Percentiles rank a stretch among this genome's conserved stretches.
Evolutionary conservation across 2,888 invertebrate genomes (phyloP).

Genomic region (Exephanes ischioxanthus): DNA sequence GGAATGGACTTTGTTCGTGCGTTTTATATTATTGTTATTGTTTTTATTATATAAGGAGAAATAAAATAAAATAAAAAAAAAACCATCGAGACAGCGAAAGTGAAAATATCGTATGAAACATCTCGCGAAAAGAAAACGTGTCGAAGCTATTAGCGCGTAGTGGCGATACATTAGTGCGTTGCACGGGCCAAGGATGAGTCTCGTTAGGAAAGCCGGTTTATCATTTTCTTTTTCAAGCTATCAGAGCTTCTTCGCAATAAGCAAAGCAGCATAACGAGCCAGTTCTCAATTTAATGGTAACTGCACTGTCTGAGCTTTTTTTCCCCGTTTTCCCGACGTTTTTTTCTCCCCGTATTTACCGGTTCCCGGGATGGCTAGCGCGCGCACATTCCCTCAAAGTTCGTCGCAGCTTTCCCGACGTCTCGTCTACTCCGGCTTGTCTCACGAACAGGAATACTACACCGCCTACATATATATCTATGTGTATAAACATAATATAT

Average conservation of each 20-base stretch:
- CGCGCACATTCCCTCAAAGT: slow-evolving; percentile 43
- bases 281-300: background rate
- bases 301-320: slow-evolving; percentile 9
- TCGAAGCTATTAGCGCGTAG: slow-evolving; percentile 39
- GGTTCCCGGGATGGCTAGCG: slow-evolving; percentile 1
- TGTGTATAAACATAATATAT: slow-evolving; percentile 63
- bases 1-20: background rate
- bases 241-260: background rate
- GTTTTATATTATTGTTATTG: background rate
- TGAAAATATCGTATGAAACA: slow-evolving; percentile 25
- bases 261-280: background rate
- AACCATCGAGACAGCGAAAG: background rate
- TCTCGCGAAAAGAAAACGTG: slow-evolving; percentile 48
- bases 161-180: background rate
- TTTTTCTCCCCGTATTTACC: slow-evolving; percentile 42
- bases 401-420: slow-evolving; percentile 36
- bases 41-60: background rate
- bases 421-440: slow-evolving; percentile 16
- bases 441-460: slow-evolving; percentile 39
- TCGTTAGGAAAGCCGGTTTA: slow-evolving; percentile 59
- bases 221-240: background rate
- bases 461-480: slow-evolving; percentile 7
- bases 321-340: background rate
- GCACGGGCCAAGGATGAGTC: slow-evolving; percentile 32
- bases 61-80: too few relatives aligned